Percentiles rank a stretch among this genome's conserved stretches.
phyloP scores from a whole-genome alignment of 2,113 vertebrate genomes.

The Hyperoodon ampullatus region DNA sequence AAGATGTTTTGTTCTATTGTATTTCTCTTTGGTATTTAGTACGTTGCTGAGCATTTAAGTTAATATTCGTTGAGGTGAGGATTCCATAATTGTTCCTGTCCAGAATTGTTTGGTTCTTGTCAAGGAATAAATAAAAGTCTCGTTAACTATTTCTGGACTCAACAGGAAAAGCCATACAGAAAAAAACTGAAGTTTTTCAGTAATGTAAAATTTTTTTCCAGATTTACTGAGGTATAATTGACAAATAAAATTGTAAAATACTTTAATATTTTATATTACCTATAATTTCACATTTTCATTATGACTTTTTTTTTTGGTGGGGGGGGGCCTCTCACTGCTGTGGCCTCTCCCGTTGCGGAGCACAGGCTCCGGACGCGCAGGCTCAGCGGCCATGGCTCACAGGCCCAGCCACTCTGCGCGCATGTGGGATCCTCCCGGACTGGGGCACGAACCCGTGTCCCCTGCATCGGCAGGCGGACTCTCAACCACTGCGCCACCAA shows the following conservation, averaged over 20 bases:
- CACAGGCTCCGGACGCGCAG: too few relatives aligned
- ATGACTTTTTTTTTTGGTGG: background rate
- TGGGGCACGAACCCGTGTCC: too few relatives aligned
- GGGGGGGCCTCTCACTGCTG: too few relatives aligned
- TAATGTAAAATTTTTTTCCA: background rate
- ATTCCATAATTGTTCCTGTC: background rate
- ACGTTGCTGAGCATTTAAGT: background rate
- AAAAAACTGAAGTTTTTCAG: background rate
- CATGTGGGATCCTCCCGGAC: too few relatives aligned
- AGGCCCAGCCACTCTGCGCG: too few relatives aligned
- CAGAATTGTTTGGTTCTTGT: background rate
- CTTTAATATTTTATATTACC: background rate
- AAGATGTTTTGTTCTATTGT: background rate
- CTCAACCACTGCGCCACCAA: too few relatives aligned
- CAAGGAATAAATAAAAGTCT: background rate
- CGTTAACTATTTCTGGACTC: background rate
- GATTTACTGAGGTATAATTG: background rate
- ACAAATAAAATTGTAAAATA: background rate
- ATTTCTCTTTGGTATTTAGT: background rate
- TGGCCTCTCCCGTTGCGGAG: too few relatives aligned
- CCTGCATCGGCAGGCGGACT: too few relatives aligned
- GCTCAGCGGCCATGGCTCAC: too few relatives aligned
- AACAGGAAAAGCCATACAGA: background rate
- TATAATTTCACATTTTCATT: slow-evolving; percentile 2
- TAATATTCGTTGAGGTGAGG: background rate